phyloP scores from a whole-genome alignment of 1,140 invertebrate species.

The Camponotus vicinus region DNA sequence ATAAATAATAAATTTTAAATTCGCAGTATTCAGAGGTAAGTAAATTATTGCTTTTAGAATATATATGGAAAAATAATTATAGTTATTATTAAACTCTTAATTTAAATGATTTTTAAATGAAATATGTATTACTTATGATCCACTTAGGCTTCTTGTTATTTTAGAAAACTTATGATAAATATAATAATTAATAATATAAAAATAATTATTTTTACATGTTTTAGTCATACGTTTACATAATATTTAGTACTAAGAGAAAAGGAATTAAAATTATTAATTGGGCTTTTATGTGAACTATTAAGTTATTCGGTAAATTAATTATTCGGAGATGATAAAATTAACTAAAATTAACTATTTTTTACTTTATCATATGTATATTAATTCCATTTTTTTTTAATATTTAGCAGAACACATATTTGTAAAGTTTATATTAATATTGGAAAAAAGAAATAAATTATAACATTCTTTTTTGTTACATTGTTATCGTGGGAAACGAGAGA shows the following conservation, averaged over 20 bases:
- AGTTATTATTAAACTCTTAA: neutral
- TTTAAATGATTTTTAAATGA: neutral
- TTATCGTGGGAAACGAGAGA: neutral
- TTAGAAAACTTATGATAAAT: neutral
- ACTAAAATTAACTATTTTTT: neutral
- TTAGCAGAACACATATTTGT: neutral
- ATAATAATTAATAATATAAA: no score
- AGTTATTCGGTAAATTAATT: neutral
- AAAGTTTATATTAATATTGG: neutral
- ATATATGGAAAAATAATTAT: neutral
- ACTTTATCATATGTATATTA: neutral
- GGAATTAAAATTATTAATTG: neutral
- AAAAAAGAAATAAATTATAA: neutral
- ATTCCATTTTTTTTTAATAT: neutral
- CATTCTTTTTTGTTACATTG: neutral
- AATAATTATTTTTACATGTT: neutral
- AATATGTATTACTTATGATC: neutral
- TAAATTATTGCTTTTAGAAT: neutral
- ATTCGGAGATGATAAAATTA: neutral
- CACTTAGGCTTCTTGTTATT: no score
- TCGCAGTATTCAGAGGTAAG: conserved; percentile 2
- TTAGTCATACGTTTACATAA: neutral
- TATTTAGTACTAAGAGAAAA: neutral
- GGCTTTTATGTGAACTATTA: no score
- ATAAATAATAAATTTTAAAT: neutral